phyloP scores from a whole-genome alignment of 2,888 invertebrate species.

The Philereme vetulata region DNA sequence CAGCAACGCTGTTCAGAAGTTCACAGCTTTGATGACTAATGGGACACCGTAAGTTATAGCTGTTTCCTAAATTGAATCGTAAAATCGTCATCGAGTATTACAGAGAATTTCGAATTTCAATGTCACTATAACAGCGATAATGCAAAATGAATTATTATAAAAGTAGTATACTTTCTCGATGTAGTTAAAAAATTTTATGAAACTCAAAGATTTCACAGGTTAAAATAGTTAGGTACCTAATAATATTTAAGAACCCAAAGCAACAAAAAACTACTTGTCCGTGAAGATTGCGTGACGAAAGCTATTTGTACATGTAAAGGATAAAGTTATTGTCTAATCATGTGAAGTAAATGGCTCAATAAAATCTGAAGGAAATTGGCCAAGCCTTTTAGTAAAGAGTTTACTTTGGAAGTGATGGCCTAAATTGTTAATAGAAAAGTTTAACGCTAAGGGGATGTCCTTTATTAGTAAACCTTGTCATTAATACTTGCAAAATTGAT shows the following conservation, averaged over 20 bases:
- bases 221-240: too few species aligned
- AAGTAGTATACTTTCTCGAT: too few species aligned
- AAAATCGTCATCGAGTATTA: too few species aligned
- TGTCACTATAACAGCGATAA: too few species aligned
- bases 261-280: background rate
- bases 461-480: too few species aligned
- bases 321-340: slow-evolving; percentile 45
- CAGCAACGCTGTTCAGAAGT: slow-evolving; percentile 56
- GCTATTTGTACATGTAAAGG: slow-evolving; percentile 42
- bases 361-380: slow-evolving; percentile 52
- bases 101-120: too few species aligned
- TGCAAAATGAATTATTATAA: too few species aligned
- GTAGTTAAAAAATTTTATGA: too few species aligned
- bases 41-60: slow-evolving; percentile 46
- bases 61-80: too few species aligned
- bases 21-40: slow-evolving; percentile 45
- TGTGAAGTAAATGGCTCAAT: slow-evolving; percentile 49
- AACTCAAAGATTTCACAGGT: too few species aligned
- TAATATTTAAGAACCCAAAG: too few species aligned
- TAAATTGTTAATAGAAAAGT: background rate
- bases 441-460: background rate
- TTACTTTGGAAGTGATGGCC: slow-evolving; percentile 3
- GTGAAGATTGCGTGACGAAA: slow-evolving; percentile 47
- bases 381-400: slow-evolving; percentile 36
- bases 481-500: too few species aligned